Percentiles rank a stretch among this genome's conserved stretches.
Evolutionary conservation across 1,140 invertebrate species (phyloP).

Genomic region (Ooceraea biroi): DNA sequence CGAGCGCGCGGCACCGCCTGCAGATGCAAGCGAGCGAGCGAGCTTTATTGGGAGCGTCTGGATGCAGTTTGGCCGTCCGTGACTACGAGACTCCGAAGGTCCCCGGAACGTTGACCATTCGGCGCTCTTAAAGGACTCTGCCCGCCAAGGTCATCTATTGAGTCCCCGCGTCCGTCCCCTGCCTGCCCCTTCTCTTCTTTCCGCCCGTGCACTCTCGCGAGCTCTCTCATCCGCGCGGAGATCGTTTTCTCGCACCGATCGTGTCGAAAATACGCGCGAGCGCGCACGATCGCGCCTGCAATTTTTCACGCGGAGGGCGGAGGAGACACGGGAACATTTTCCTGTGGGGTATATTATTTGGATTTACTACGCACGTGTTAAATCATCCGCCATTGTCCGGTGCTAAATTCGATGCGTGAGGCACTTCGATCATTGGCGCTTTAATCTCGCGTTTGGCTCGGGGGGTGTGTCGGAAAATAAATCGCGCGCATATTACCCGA

Average conservation of each 20-base stretch:
- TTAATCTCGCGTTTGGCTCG: background rate
- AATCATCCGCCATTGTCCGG: no score
- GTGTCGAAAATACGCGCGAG: slow-evolving; percentile 29
- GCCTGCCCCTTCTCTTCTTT: slow-evolving; percentile 29
- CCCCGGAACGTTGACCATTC: slow-evolving; percentile 83
- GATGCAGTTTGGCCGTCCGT: slow-evolving; percentile 81
- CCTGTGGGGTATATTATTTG: no score
- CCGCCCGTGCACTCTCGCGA: background rate
- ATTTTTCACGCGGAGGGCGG: background rate
- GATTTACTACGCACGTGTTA: no score
- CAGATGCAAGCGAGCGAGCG: slow-evolving; percentile 35
- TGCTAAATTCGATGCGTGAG: slow-evolving; percentile 10
- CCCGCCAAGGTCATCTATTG: slow-evolving; percentile 80
- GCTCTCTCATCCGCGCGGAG: slow-evolving; percentile 51
- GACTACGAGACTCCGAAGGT: slow-evolving; percentile 81
- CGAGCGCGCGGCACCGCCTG: background rate
- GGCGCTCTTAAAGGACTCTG: slow-evolving; percentile 78
- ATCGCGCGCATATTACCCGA: background rate
- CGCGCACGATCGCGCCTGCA: background rate
- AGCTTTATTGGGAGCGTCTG: slow-evolving; percentile 81
- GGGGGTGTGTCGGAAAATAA: slow-evolving; percentile 28
- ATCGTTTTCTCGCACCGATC: no score
- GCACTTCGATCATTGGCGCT: background rate
- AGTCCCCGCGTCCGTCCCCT: slow-evolving; percentile 61
- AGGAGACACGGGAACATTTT: no score